phyloP scores from a whole-genome alignment of 1,140 invertebrate species.

The Meteorus sp. region DNA sequence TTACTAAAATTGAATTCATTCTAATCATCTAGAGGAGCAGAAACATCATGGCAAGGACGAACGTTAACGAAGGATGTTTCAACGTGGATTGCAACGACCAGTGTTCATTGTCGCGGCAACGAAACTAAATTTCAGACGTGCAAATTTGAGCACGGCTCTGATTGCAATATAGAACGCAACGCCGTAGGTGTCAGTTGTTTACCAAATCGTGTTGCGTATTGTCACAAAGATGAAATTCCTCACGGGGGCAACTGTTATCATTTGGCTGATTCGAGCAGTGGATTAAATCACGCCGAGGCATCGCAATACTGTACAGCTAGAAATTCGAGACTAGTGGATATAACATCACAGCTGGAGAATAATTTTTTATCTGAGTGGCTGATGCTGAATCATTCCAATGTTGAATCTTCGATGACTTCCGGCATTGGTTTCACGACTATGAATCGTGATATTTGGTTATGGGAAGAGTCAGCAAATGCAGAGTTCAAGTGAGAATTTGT shows the following conservation, averaged over 20 bases:
- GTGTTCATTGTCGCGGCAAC: conserved; percentile 57
- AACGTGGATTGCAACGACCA: conserved; percentile 50
- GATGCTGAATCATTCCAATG: conserved; percentile 48
- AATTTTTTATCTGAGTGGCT: conserved; percentile 65
- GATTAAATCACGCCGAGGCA: conserved; percentile 58
- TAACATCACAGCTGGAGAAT: conserved; percentile 63
- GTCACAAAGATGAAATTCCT: conserved; percentile 54
- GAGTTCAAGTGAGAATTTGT: conserved; percentile 46
- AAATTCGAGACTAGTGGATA: conserved; percentile 58
- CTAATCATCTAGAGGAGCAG: conserved; percentile 56
- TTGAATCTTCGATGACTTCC: conserved; percentile 59
- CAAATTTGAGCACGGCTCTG: conserved; percentile 47
- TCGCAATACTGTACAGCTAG: conserved; percentile 50
- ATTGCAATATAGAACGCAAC: conserved; percentile 49
- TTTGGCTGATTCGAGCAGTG: conserved; percentile 44
- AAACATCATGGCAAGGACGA: conserved; percentile 60
- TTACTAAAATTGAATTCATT: not conserved
- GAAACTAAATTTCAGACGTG: conserved; percentile 59
- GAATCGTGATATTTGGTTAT: conserved; percentile 58
- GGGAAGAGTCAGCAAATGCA: conserved; percentile 55
- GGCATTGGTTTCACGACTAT: conserved; percentile 59
- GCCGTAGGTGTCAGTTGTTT: conserved; percentile 57
- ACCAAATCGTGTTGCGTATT: conserved; percentile 56
- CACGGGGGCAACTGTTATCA: conserved; percentile 58
- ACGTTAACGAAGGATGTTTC: conserved; percentile 34